A percentile compares a stretch with the other conserved stretches of the same genome.
phyloP scores from a whole-genome alignment of 2,113 vertebrate genomes.

The Taxidea taxus region DNA sequence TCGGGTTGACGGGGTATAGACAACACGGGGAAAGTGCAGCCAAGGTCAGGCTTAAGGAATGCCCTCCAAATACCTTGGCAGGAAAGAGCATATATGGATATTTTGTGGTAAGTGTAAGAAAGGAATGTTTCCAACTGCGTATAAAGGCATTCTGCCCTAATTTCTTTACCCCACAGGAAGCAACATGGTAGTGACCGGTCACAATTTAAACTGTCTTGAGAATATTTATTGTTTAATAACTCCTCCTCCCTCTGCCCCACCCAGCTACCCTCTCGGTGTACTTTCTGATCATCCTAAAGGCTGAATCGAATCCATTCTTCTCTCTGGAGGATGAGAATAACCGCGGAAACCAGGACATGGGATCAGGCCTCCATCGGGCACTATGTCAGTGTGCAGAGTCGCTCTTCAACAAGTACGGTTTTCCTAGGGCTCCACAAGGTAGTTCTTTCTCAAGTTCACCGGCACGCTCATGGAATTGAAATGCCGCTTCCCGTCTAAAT shows the following conservation, averaged over 20 bases:
- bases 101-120: neutral
- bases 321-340: neutral
- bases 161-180: neutral
- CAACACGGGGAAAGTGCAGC: neutral
- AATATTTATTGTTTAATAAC: constrained; percentile 52
- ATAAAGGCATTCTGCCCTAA: neutral
- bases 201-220: constrained; percentile 20
- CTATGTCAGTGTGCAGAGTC: neutral
- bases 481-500: constrained; percentile 96
- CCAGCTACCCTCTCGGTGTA: neutral
- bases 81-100: neutral
- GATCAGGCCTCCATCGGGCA: neutral
- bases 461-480: constrained; percentile 86
- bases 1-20: neutral
- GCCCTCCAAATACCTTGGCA: neutral
- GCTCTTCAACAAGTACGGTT: neutral
- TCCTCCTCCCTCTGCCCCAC: neutral
- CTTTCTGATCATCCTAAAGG: constrained; percentile 12
- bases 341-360: neutral
- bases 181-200: neutral
- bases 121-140: neutral
- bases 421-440: constrained; percentile 35
- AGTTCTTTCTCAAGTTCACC: constrained; percentile 1
- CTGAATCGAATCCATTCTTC: constrained; percentile 1
- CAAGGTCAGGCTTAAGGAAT: neutral